These are phyloP conservation scores for Lophotis ruficrista DNA, from an alignment of 2,113 vertebrate genomes.

Conservation along the genomic window DNA sequence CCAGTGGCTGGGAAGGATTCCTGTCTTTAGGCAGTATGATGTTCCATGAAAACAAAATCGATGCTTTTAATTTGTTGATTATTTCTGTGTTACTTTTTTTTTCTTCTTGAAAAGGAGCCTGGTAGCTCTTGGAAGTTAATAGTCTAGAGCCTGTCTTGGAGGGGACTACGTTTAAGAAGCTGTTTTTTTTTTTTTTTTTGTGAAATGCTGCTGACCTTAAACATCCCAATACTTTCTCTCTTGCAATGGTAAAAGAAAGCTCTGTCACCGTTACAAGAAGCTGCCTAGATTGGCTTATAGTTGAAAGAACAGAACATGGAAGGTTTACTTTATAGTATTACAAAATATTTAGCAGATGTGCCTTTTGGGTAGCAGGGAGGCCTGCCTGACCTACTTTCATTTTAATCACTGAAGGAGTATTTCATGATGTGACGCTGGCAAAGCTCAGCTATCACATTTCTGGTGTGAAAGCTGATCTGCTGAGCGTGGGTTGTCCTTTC, in stretches of 20 bases:
- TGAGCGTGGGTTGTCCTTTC: neutral
- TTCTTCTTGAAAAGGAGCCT: neutral
- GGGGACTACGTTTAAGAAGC: neutral
- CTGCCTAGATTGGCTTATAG: neutral
- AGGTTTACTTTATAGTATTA: neutral
- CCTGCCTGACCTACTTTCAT: slow-evolving; percentile 15
- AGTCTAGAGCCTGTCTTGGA: neutral
- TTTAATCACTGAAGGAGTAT: neutral
- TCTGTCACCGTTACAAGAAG: neutral
- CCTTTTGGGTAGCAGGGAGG: neutral
- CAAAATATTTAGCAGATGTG: neutral
- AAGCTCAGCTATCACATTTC: neutral
- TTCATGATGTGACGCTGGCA: neutral
- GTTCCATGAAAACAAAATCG: neutral
- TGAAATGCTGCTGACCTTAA: neutral
- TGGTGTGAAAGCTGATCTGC: neutral
- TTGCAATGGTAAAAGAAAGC: neutral
- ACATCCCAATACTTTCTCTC: neutral
- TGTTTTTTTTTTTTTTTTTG: neutral
- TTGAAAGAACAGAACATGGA: neutral
- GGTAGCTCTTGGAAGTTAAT: neutral
- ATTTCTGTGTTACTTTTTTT: neutral
- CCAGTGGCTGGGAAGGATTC: neutral
- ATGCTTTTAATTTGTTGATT: neutral
- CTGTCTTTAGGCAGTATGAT: neutral